Conservation (phyloP, 2,888 invertebrate genomes). For the Drosophila paranaensis region DNA sequence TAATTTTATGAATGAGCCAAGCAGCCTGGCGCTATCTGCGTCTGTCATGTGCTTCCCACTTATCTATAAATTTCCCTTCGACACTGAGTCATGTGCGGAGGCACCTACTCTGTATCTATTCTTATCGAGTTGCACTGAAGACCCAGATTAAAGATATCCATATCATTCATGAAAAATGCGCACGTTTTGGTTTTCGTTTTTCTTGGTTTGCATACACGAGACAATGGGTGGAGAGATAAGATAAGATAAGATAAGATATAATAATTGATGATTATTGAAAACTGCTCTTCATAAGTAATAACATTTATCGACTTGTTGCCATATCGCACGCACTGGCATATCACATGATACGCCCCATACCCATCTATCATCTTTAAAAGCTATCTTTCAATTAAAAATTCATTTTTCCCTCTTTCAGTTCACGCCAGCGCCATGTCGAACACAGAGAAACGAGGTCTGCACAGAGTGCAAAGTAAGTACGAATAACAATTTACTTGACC, state of each 20-base stretch:
- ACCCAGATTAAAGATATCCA: conserved; percentile 25
- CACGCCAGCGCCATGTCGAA: conserved; percentile 77
- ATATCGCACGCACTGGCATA: conserved; percentile 6
- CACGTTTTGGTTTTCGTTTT: conserved; percentile 36
- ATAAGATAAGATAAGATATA: conserved; percentile 38
- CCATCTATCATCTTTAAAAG: conserved; percentile 20
- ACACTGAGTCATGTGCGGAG: conserved; percentile 33
- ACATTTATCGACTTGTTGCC: conserved; percentile 16
- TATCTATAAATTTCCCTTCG: conserved; percentile 15
- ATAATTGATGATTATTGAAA: not conserved
- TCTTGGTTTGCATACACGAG: conserved; percentile 37
- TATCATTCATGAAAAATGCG: conserved; percentile 14
- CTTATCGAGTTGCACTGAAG: conserved; percentile 9
- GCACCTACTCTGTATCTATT: conserved; percentile 9
- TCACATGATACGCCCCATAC: conserved; percentile 16
- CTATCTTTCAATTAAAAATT: conserved; percentile 36
- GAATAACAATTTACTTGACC: conserved; percentile 3
- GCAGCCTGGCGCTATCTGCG: not conserved
- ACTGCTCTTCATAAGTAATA: conserved; percentile 18
- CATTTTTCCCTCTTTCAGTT: conserved; percentile 43
- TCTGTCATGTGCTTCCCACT: conserved; percentile 9
- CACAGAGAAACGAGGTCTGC: conserved; percentile 80
- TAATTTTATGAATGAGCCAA: conserved; percentile 43
- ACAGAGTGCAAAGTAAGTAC: conserved; percentile 81
- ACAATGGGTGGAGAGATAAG: conserved; percentile 30